Percentiles rank a stretch among this genome's conserved stretches.
phyloP scores from a whole-genome alignment of 2,888 invertebrate genomes.

The Stegana nigrithorax region DNA sequence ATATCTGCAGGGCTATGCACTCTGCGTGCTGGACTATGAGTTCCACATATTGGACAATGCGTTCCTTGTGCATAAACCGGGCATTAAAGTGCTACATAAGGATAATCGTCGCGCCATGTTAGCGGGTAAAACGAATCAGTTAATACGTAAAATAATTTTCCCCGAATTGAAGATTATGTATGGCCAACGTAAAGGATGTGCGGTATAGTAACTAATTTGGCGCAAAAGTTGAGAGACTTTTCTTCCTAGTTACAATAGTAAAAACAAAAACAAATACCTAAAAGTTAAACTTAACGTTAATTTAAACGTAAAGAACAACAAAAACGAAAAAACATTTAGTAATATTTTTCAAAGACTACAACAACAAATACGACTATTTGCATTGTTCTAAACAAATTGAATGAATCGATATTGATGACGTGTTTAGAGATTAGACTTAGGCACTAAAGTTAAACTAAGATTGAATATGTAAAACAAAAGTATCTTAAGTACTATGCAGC shows the following conservation, averaged over 20 bases:
- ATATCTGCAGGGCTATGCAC: slow-evolving; percentile 80
- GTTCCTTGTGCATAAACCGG: slow-evolving; percentile 92
- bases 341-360: slow-evolving; percentile 19
- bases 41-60: slow-evolving; percentile 93
- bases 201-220: slow-evolving; percentile 74
- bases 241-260: slow-evolving; percentile 11
- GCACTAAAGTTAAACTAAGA: slow-evolving; percentile 14
- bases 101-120: slow-evolving; percentile 82
- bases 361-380: slow-evolving; percentile 39
- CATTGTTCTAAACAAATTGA: slow-evolving; percentile 38
- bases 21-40: slow-evolving; percentile 91
- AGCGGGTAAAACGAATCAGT: slow-evolving; percentile 80
- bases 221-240: slow-evolving; percentile 49
- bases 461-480: slow-evolving; percentile 10
- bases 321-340: slow-evolving; percentile 18
- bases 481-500: too few species aligned
- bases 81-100: slow-evolving; percentile 86
- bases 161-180: slow-evolving; percentile 88
- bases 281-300: slow-evolving; percentile 19
- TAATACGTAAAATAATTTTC: slow-evolving; percentile 83
- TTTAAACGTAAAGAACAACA: slow-evolving; percentile 40
- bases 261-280: neutral
- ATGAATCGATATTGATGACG: neutral
- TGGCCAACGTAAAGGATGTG: slow-evolving; percentile 83
- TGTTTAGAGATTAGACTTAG: slow-evolving; percentile 20